A percentile compares a stretch with the other conserved stretches of the same genome.
These are phyloP conservation scores for Galeruca laticollis DNA, from an alignment of 2,888 invertebrate genomes.

Conservation along the genomic window DNA sequence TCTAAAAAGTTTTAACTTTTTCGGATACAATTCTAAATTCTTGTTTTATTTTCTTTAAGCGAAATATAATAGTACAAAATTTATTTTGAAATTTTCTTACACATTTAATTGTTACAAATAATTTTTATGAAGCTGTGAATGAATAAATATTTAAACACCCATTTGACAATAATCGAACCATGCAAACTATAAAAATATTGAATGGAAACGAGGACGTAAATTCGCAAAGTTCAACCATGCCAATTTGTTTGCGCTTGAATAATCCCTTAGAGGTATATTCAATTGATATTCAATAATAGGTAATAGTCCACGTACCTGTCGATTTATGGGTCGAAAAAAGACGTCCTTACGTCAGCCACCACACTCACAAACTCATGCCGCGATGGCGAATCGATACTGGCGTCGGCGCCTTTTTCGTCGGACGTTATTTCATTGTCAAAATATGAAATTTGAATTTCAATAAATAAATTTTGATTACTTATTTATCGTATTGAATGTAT, in stretches of 20 bases:
- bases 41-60: too few relatives aligned
- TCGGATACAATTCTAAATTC: too few relatives aligned
- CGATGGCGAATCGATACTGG: conserved; percentile 62
- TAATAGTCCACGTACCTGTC: conserved; percentile 59
- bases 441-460: neutral
- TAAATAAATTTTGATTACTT: neutral
- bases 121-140: too few relatives aligned
- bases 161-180: too few relatives aligned
- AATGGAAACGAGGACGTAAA: neutral
- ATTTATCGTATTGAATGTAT: too few relatives aligned
- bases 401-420: conserved; percentile 58
- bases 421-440: conserved; percentile 6
- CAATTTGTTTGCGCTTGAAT: neutral
- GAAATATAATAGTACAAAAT: too few relatives aligned
- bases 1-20: too few relatives aligned
- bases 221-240: neutral
- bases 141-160: too few relatives aligned
- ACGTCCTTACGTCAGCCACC: conserved; percentile 58
- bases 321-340: conserved; percentile 55
- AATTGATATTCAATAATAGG: conserved; percentile 24
- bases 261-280: conserved; percentile 8
- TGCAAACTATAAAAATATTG: too few relatives aligned
- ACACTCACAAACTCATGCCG: conserved; percentile 61
- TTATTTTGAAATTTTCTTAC: too few relatives aligned
- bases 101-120: too few relatives aligned